Conservation (phyloP, 1,140 invertebrate genomes). For the Hylaeus anthracinus region DNA sequence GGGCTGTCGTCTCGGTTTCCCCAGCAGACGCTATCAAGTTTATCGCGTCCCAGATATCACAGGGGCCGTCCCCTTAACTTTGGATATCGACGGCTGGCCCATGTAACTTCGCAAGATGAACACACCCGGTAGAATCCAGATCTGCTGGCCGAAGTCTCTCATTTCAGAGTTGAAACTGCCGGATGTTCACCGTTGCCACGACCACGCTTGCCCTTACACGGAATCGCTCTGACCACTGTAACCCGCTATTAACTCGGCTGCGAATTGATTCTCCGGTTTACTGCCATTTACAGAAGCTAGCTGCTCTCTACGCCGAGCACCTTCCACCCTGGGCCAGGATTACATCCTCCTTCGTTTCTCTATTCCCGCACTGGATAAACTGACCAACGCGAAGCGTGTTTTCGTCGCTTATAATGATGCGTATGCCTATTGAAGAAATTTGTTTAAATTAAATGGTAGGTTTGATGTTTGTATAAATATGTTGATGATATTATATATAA, state of each 20-base stretch:
- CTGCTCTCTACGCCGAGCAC: not conserved
- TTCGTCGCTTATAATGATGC: too few species aligned
- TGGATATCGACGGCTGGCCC: conserved; percentile 31
- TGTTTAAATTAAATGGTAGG: too few species aligned
- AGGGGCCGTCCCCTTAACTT: conserved; percentile 20
- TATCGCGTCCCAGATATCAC: conserved; percentile 37
- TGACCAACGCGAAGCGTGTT: too few species aligned
- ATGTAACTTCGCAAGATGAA: conserved; percentile 48
- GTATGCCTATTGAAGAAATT: too few species aligned
- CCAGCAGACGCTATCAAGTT: conserved; percentile 39
- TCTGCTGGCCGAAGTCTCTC: conserved; percentile 31
- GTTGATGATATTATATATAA: too few species aligned
- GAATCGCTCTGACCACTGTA: conserved; percentile 62
- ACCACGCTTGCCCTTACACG: conserved; percentile 44
- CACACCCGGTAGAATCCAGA: conserved; percentile 46
- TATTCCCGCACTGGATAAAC: too few species aligned
- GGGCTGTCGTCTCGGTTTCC: conserved; percentile 24
- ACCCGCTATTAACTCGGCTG: conserved; percentile 70
- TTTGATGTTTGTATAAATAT: too few species aligned
- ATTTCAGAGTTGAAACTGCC: conserved; percentile 44
- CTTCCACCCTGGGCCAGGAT: not conserved
- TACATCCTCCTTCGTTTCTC: not conserved
- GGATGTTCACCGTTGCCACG: conserved; percentile 45
- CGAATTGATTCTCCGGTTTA: conserved; percentile 72
- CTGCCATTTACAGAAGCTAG: conserved; percentile 54